Base-by-base conservation (phyloP, 92 coral and sea anemone genomes). In the Parazoanthus atlanticus region DNA sequence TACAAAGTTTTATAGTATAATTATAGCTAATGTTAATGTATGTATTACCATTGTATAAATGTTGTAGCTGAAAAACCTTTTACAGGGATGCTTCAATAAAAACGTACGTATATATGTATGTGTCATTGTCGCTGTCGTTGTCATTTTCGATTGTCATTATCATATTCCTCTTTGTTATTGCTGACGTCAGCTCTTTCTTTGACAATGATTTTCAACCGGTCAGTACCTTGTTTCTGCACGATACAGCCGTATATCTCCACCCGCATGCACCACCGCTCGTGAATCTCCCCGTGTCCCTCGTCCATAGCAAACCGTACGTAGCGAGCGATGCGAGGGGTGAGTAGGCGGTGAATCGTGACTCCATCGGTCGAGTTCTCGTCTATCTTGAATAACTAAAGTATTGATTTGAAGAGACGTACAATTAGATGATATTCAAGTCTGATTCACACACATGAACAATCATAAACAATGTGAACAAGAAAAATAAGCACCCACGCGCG, bases 241-340 rank as follows among this genome's bases (percentile, higher is more conserved):
- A 91, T 83, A 78, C 99, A 97, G 52, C 99, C 99, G 74, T 93
- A 96, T 52, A 94, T 49, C 81, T 97, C 99, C 56, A 95, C 93
- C 66, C 92, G 93, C 38, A 95, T 82, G 82, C 99, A 97, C 93
- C 94, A 94, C 30, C 88, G 92, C 11, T 86, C 80, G 54, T 82
- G 86, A 9, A 13, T 5, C 41, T 91, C 88, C 23, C 94, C 97
- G 3, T 79, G 93, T 6, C 96, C 98, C 31, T 91, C 88, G 54
- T 90, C 86, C 61, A 90, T 78, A 43, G 93, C 94, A 30, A 97
- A 89, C 36, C 97, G 95, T n/a, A 97, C 90, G 80, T 90, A 93
- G 29, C 99, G 96, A 46, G 95, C 95, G 32, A 93, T 94, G 74
- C 93, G 99, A 16, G 99, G 96, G 5, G 98, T 85, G 66, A 90